Conservation (phyloP, 2,888 invertebrate species). For the Papilio elwesi region DNA sequence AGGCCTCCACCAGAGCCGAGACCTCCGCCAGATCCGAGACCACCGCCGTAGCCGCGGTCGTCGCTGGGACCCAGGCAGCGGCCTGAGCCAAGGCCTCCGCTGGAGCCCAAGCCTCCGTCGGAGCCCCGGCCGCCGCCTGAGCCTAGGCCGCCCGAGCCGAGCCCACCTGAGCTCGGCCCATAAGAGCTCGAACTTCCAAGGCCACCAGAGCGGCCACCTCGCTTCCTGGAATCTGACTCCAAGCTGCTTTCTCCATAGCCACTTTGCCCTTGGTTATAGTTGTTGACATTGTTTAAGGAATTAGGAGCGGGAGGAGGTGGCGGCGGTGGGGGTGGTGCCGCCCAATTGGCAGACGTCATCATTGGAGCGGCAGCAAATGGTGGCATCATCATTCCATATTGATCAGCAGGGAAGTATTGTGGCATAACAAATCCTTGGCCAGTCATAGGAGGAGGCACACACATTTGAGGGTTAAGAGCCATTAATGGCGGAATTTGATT, state of each 20-base stretch:
- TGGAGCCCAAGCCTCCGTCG: slow-evolving; percentile 53
- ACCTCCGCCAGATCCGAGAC: slow-evolving; percentile 49
- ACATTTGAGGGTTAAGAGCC: slow-evolving; percentile 72
- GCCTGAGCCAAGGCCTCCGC: slow-evolving; percentile 54
- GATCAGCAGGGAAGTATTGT: slow-evolving; percentile 72
- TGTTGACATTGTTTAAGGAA: slow-evolving; percentile 53
- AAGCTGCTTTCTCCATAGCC: slow-evolving; percentile 72
- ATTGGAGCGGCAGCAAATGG: slow-evolving; percentile 51
- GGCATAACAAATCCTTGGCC: slow-evolving; percentile 70
- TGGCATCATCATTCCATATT: slow-evolving; percentile 75
- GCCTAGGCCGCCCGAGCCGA: slow-evolving; percentile 53
- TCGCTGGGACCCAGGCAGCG: slow-evolving; percentile 54
- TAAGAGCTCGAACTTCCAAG: slow-evolving; percentile 54
- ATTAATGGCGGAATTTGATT: slow-evolving; percentile 72
- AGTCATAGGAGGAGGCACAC: slow-evolving; percentile 69
- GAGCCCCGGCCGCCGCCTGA: slow-evolving; percentile 48
- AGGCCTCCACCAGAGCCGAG: slow-evolving; percentile 51
- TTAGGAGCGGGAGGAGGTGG: slow-evolving; percentile 70
- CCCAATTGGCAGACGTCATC: slow-evolving; percentile 63
- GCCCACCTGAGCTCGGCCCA: slow-evolving; percentile 52
- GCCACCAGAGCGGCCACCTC: slow-evolving; percentile 62
- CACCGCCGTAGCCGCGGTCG: slow-evolving; percentile 49
- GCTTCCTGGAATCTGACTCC: slow-evolving; percentile 81
- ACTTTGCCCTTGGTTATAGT: slow-evolving; percentile 62
- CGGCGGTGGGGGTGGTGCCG: slow-evolving; percentile 71